Evolutionary conservation across 1,140 invertebrate species (phyloP).

Genomic region (Anoplophora glabripennis): DNA sequence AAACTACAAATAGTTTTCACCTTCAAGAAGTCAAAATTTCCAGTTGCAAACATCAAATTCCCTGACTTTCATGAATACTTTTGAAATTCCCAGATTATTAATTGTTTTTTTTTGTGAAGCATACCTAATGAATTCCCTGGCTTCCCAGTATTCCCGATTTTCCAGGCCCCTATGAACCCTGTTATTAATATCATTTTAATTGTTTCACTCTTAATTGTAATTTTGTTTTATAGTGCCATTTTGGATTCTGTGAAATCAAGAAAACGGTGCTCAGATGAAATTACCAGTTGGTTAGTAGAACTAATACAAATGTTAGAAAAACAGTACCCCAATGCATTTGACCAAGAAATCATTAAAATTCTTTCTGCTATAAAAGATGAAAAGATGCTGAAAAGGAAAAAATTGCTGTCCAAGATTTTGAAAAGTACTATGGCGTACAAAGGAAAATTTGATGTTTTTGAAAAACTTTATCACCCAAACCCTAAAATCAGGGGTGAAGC

Average conservation of each 20-base stretch:
- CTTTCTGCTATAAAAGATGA: constrained; percentile 17
- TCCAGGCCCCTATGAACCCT: no score
- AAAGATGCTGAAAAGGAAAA: constrained; percentile 17
- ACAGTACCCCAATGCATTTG: constrained; percentile 66
- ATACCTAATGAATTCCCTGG: no score
- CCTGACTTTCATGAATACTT: no score
- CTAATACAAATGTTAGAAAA: constrained; percentile 32
- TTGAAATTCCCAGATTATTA: no score
- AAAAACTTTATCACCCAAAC: constrained; percentile 65
- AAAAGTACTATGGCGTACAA: constrained; percentile 17
- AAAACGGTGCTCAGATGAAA: constrained; percentile 28
- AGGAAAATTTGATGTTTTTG: constrained; percentile 54
- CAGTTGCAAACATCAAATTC: no score
- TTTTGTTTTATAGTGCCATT: constrained; percentile 22
- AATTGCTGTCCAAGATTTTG: constrained; percentile 30
- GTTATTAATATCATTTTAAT: background rate
- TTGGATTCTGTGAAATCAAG: constrained; percentile 17
- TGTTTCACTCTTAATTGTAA: background rate
- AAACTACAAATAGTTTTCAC: no score
- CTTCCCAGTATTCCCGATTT: no score
- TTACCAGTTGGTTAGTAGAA: constrained; percentile 29
- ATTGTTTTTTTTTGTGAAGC: no score
- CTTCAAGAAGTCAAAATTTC: no score
- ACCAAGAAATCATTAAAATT: constrained; percentile 52
- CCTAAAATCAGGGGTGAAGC: constrained; percentile 60